Conservation (phyloP, 2,888 invertebrate species). For the Pyrgus malvae region DNA sequence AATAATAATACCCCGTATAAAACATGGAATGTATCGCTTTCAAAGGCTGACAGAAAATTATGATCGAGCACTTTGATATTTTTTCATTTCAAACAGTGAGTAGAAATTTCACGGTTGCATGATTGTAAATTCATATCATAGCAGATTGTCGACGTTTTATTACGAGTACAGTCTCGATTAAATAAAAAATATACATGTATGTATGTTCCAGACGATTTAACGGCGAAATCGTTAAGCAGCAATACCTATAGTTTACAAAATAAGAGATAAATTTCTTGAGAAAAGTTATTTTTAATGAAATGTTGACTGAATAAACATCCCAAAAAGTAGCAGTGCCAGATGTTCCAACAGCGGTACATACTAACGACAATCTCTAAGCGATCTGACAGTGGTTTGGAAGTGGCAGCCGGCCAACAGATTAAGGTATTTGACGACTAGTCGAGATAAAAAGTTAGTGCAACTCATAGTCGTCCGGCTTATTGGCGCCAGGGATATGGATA, state of each 20-base stretch:
- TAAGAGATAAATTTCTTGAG: too few species aligned
- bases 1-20: background rate
- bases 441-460: slow-evolving; percentile 28
- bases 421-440: too few species aligned
- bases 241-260: too few species aligned
- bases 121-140: slow-evolving; percentile 20
- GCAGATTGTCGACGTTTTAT: slow-evolving; percentile 12
- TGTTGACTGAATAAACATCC: too few species aligned
- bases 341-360: too few species aligned
- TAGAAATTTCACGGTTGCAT: slow-evolving; percentile 26
- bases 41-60: slow-evolving; percentile 20
- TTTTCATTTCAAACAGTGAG: slow-evolving; percentile 10
- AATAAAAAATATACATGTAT: slow-evolving; percentile 2
- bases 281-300: too few species aligned
- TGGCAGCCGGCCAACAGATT: too few species aligned
- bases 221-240: too few species aligned
- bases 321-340: too few species aligned
- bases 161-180: background rate
- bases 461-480: slow-evolving; percentile 40
- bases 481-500: slow-evolving; percentile 38
- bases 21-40: background rate
- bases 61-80: slow-evolving; percentile 19
- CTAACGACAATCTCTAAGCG: too few species aligned
- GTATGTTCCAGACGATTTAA: background rate
- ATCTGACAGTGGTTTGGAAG: too few species aligned